These are phyloP conservation scores for Psittacula cyanocephala DNA, from an alignment of 2,113 vertebrate genomes.

Conservation along the genomic window DNA sequence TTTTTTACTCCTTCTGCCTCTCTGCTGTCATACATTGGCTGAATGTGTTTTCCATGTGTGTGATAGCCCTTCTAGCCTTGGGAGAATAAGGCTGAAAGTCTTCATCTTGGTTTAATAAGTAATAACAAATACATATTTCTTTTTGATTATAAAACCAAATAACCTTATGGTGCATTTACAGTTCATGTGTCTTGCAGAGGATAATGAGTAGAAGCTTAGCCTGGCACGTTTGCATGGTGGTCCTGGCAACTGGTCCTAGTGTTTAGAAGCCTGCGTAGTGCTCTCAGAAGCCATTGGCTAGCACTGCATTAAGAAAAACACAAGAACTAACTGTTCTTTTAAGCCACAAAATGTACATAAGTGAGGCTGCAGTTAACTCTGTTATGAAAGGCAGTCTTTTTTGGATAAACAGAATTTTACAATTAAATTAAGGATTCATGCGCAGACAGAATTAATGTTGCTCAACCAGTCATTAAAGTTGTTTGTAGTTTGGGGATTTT, in stretches of 20 bases:
- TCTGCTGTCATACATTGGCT: neutral
- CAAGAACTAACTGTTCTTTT: neutral
- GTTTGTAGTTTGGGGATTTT: neutral
- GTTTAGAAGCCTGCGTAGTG: neutral
- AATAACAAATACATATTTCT: neutral
- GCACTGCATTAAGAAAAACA: neutral
- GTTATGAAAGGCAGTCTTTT: neutral
- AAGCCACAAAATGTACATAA: neutral
- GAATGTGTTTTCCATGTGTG: neutral
- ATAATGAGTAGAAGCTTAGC: neutral
- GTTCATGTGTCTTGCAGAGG: neutral
- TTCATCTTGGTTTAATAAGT: neutral
- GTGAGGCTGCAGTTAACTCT: neutral
- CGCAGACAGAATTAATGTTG: neutral
- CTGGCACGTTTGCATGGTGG: neutral
- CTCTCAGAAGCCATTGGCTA: neutral
- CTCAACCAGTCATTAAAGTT: neutral
- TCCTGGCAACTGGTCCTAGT: neutral
- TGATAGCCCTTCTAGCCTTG: neutral
- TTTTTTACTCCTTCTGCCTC: neutral
- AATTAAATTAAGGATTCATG: neutral
- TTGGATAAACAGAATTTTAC: neutral
- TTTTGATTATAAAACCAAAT: neutral
- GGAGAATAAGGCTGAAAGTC: neutral
- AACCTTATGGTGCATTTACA: neutral